Conservation (phyloP, 2,113 vertebrate species). For the Ginglymostoma cirratum region DNA sequence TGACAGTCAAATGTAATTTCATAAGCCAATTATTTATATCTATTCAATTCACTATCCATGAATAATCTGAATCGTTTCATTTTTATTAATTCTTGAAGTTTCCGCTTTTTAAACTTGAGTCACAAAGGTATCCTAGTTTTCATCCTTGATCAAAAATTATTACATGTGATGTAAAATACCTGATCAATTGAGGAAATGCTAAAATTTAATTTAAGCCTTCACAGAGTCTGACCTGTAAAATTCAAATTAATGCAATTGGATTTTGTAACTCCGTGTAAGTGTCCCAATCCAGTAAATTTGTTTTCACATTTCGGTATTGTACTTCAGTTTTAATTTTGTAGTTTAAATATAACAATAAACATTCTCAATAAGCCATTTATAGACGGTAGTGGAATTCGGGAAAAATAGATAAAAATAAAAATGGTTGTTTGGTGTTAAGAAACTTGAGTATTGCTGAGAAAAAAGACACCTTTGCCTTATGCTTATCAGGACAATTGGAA, state of each 20-base stretch:
- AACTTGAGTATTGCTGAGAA: no score
- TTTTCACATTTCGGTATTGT: neutral
- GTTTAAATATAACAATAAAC: neutral
- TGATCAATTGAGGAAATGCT: neutral
- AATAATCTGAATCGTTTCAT: neutral
- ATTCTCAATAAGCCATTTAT: neutral
- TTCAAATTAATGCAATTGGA: neutral
- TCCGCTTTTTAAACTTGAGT: neutral
- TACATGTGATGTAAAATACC: neutral
- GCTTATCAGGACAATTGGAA: no score
- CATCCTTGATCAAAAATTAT: neutral
- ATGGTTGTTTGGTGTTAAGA: no score
- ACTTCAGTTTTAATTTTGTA: neutral
- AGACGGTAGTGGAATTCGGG: neutral
- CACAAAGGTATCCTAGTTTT: neutral
- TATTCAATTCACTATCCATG: neutral
- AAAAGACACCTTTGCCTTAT: no score
- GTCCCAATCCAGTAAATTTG: neutral
- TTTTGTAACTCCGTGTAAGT: neutral
- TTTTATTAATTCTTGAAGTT: neutral
- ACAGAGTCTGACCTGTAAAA: neutral
- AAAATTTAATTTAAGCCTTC: neutral
- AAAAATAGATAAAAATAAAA: neutral
- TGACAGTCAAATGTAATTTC: conserved; percentile 19
- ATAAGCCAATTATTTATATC: neutral